Percentiles rank a stretch among this genome's conserved stretches.
Conservation (phyloP, 1,140 invertebrate genomes). For the Trachelipus rathkii region DNA sequence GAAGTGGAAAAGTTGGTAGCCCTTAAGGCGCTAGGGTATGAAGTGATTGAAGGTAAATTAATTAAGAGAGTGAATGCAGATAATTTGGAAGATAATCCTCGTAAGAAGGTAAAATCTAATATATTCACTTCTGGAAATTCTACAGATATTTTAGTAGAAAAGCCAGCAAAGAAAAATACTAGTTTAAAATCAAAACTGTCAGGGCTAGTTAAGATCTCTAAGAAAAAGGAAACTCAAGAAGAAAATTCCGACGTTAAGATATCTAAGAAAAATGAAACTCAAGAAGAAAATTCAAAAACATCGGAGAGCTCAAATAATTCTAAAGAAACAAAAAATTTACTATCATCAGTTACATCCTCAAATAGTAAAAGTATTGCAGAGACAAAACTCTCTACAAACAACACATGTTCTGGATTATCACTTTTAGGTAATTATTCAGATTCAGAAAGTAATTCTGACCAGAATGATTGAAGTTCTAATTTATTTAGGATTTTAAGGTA, state of each 20-base stretch:
- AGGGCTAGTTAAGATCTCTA: conserved; percentile 26
- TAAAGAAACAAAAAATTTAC: neutral
- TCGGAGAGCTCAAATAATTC: neutral
- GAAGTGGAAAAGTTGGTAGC: conserved; percentile 37
- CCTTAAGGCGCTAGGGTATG: conserved; percentile 35
- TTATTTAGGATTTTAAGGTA: too few relatives aligned
- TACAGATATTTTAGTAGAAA: neutral
- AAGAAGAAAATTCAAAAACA: neutral
- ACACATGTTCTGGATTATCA: neutral
- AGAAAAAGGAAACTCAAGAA: neutral
- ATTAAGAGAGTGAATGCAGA: conserved; percentile 34
- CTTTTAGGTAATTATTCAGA: neutral
- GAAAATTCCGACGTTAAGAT: neutral
- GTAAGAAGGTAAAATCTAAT: conserved; percentile 30
- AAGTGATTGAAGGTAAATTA: conserved; percentile 41
- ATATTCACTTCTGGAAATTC: neutral
- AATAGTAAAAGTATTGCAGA: neutral
- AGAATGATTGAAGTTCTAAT: neutral
- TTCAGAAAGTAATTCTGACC: neutral
- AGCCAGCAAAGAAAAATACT: conserved; percentile 20
- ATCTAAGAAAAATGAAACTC: neutral
- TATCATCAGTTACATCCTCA: neutral
- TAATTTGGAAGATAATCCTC: conserved; percentile 19
- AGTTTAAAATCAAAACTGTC: conserved; percentile 32
- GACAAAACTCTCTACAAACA: neutral